Evolutionary conservation across 2,888 invertebrate species (phyloP).

Genomic region (Leptopilina drosophilae): DNA sequence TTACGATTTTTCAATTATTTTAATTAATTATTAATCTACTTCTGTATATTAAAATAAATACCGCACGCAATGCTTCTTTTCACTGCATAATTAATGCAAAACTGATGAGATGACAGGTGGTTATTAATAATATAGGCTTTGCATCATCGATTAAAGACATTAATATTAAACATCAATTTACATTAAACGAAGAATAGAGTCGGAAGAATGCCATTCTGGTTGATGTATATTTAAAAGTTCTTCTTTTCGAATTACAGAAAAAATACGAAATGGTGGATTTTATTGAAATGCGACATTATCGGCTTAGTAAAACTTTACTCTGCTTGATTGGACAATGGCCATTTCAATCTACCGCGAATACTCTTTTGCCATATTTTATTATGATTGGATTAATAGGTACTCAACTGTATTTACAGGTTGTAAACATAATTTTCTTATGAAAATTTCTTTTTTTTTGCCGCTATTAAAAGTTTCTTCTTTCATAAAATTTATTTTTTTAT

Average conservation of each 20-base stretch:
- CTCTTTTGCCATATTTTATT: not conserved
- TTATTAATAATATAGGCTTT: too few relatives aligned
- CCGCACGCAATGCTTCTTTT: too few relatives aligned
- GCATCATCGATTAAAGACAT: too few relatives aligned
- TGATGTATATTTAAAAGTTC: not conserved
- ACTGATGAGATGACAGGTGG: not conserved
- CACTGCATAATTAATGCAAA: not conserved
- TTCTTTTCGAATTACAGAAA: too few relatives aligned
- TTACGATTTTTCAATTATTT: too few relatives aligned
- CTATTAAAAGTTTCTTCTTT: too few relatives aligned
- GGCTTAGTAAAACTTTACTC: not conserved
- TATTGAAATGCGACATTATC: not conserved
- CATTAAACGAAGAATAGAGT: not conserved
- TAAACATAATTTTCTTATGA: not conserved
- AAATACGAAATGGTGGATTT: not conserved
- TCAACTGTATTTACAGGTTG: slow-evolving; percentile 7
- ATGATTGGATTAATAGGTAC: not conserved
- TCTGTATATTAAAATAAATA: too few relatives aligned
- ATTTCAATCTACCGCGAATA: not conserved
- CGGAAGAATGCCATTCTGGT: not conserved
- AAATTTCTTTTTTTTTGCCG: too few relatives aligned
- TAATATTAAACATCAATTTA: not conserved
- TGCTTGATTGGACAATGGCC: slow-evolving; percentile 22
- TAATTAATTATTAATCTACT: too few relatives aligned
- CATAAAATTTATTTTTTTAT: too few relatives aligned